Base-by-base conservation (phyloP, 2,888 invertebrate genomes). In the Catotricha subobsoleta region DNA sequence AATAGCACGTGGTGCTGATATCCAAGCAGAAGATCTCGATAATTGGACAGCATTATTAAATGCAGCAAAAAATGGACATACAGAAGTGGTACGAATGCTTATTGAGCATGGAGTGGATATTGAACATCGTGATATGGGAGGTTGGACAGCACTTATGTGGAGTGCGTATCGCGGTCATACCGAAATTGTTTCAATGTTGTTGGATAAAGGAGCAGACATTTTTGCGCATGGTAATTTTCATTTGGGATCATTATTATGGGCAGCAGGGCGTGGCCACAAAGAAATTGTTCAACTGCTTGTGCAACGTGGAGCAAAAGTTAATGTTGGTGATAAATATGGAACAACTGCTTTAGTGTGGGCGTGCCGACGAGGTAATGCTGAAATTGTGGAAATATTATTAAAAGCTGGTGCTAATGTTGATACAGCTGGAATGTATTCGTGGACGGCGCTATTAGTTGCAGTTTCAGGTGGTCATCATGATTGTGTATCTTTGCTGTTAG, bases 141-240 rank as follows among this genome's bases (percentile, higher is more conserved):
- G 90, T 28, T 98, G 97, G 97, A 84, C 92, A 3, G 74, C 95
- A 0, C 69, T 98, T 42, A 90, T 97, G 82, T 98, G 97, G 97
- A 88, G 92, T 0, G 76, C 88, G 8, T 98, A 98, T 67, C 91
- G 94, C 60, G 94, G 88, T 7, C 72, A 76, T 49, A 72, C 75
- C 23, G 75, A 81, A 28, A 72, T 84, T 45, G 91, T 82, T 28
- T 69, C 72, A 28, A 57, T 80, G 42, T 66, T 97, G 33, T 62
- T 97, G 48, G 81, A 86, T 47, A 76, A 78, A 49, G 86, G 84
- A 25, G 92, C 95, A 0, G 92, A 94, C 59, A 83, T 90, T 6
- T 92, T 95, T 61, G 81, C 91, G 1, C 87, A 92, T 54, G 97
- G 94, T 43, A 91, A 94, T 63, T 92, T 84, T 64, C 90, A 92